phyloP scores from a whole-genome alignment of 2,888 invertebrate species.

The Eumacrocentrus americanus region DNA sequence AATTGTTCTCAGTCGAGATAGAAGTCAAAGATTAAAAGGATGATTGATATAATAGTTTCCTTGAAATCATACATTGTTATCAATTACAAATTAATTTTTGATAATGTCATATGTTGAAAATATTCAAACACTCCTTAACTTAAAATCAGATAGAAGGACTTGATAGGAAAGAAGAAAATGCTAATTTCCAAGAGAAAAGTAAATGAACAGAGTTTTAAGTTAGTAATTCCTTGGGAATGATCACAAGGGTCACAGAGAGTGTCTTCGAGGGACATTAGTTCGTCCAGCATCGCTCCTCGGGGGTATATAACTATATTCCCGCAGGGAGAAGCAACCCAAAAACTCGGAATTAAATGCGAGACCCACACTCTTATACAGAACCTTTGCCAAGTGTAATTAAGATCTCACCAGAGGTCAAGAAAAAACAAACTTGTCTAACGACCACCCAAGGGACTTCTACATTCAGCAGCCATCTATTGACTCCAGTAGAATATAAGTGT shows the following conservation, averaged over 20 bases:
- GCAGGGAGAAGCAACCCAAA: slow-evolving; percentile 2
- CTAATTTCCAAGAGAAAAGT: too few species aligned
- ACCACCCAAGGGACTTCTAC: too few species aligned
- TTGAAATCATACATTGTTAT: too few species aligned
- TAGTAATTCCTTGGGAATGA: neutral
- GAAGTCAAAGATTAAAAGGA: neutral
- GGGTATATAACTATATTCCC: slow-evolving; percentile 9
- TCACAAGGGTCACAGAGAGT: slow-evolving; percentile 1
- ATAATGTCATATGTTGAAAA: too few species aligned
- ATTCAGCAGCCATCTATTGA: too few species aligned
- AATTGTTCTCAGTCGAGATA: slow-evolving; percentile 3
- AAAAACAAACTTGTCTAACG: slow-evolving; percentile 27
- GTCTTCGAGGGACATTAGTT: slow-evolving; percentile 26
- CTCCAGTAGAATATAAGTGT: too few species aligned
- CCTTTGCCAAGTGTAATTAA: slow-evolving; percentile 29
- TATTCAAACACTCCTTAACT: too few species aligned
- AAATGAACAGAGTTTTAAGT: neutral
- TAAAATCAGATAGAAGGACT: too few species aligned
- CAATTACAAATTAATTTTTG: too few species aligned
- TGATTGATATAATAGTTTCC: neutral
- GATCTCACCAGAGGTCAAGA: slow-evolving; percentile 18
- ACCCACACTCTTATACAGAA: neutral
- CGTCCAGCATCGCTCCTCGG: slow-evolving; percentile 23
- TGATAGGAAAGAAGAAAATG: too few species aligned
- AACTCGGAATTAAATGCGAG: slow-evolving; percentile 16